A percentile compares a stretch with the other conserved stretches of the same genome.
phyloP scores from a whole-genome alignment of 2,113 vertebrate species.

The Caloenas nicobarica region DNA sequence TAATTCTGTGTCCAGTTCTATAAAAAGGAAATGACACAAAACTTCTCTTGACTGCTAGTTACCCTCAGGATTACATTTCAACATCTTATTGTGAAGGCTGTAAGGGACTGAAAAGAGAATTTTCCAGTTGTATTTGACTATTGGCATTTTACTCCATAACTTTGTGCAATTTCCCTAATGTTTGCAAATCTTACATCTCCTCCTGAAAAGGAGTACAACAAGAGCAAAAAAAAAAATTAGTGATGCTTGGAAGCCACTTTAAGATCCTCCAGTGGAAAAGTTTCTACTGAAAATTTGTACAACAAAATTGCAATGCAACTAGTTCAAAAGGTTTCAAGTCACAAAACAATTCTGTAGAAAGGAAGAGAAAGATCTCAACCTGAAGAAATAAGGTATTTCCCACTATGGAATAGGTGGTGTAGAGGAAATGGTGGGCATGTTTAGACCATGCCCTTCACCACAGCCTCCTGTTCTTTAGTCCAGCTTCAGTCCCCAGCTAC shows the following conservation, averaged over 20 bases:
- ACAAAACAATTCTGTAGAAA: background rate
- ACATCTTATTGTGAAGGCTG: background rate
- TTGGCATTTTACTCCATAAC: background rate
- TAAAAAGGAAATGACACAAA: background rate
- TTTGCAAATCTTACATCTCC: background rate
- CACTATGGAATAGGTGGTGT: fast-evolving
- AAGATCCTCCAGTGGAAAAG: background rate
- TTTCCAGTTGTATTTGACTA: background rate
- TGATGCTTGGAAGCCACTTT: background rate
- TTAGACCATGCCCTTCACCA: background rate
- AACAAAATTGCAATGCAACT: background rate
- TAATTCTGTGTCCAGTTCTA: background rate
- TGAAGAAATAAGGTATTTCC: background rate
- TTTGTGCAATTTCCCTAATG: background rate
- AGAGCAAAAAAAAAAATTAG: background rate
- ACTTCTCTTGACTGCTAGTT: background rate
- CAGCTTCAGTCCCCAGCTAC: background rate
- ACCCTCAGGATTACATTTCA: background rate
- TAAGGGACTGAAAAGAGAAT: background rate
- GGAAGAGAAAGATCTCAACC: background rate
- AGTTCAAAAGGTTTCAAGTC: background rate
- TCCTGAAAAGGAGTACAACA: background rate
- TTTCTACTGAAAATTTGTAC: background rate
- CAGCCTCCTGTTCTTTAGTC: background rate
- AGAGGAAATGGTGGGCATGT: background rate